A percentile compares a stretch with the other conserved stretches of the same genome.
phyloP scores from a whole-genome alignment of 2,797 vertebrate genomes.

The Argentina silus region DNA sequence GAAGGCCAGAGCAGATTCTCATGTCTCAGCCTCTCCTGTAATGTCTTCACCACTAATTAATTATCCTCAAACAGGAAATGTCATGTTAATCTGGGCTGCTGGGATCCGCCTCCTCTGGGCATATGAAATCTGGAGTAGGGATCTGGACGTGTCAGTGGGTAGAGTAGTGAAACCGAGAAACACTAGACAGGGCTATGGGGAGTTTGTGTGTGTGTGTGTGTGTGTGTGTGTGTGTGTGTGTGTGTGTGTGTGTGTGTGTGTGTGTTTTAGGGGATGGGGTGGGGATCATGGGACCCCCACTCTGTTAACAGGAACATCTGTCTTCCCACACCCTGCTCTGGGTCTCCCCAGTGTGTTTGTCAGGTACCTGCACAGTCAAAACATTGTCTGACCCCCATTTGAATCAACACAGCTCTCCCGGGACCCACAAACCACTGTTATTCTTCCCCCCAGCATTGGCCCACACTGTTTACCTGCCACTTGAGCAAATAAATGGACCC shows the following conservation, averaged over 20 bases:
- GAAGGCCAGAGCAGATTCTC: conserved; percentile 41
- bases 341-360: conserved; percentile 33
- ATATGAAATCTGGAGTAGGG: conserved; percentile 13
- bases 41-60: conserved; percentile 49
- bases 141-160: conserved; percentile 3
- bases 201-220: conserved; percentile 11
- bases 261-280: conserved; percentile 16
- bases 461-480: background rate
- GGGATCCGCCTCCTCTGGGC: conserved; percentile 1
- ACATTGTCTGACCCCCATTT: conserved; percentile 19
- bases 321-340: conserved; percentile 9
- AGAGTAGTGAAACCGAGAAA: background rate
- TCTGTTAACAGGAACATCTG: conserved; percentile 23
- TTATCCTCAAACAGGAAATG: conserved; percentile 59
- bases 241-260: conserved; percentile 13
- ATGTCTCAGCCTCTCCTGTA: conserved; percentile 37
- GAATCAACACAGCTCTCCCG: conserved; percentile 7
- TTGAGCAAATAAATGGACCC: background rate
- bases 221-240: conserved; percentile 17
- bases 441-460: conserved; percentile 11
- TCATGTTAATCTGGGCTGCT: conserved; percentile 39
- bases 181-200: background rate
- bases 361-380: conserved; percentile 22
- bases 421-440: conserved; percentile 10
- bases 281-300: conserved; percentile 27